Evolutionary conservation across 2,797 vertebrate species (phyloP).

Genomic region (Mycteria americana): DNA sequence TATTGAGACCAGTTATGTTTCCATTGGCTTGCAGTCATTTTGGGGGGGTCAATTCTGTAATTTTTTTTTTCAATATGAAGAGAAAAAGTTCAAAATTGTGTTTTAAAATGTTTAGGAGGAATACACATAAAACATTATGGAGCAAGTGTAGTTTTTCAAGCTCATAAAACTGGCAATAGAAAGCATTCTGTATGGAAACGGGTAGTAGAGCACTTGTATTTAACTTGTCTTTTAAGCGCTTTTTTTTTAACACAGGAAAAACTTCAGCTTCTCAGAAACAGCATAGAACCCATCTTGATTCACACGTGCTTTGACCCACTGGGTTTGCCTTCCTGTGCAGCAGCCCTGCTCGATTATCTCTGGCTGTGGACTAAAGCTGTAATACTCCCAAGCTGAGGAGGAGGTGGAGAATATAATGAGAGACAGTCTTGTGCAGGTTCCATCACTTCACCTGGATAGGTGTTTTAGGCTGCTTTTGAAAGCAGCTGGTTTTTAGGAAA

Average conservation of each 20-base stretch:
- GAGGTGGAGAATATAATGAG: background rate
- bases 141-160: background rate
- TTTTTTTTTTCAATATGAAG: background rate
- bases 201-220: background rate
- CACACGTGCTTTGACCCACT: fast-evolving
- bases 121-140: background rate
- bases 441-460: background rate
- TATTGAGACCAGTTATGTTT: background rate
- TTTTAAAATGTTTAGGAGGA: background rate
- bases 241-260: background rate
- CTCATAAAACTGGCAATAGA: background rate
- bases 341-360: background rate
- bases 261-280: background rate
- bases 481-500: background rate
- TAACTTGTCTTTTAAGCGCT: background rate
- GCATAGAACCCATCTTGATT: background rate
- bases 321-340: background rate
- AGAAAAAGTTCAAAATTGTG: background rate
- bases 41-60: background rate
- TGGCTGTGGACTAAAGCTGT: background rate
- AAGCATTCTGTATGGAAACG: background rate
- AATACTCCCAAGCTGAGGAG: background rate
- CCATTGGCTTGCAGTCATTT: background rate
- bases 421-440: background rate
- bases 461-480: background rate